phyloP scores from a whole-genome alignment of 2,797 vertebrate genomes.

The Hemitrygon akajei region DNA sequence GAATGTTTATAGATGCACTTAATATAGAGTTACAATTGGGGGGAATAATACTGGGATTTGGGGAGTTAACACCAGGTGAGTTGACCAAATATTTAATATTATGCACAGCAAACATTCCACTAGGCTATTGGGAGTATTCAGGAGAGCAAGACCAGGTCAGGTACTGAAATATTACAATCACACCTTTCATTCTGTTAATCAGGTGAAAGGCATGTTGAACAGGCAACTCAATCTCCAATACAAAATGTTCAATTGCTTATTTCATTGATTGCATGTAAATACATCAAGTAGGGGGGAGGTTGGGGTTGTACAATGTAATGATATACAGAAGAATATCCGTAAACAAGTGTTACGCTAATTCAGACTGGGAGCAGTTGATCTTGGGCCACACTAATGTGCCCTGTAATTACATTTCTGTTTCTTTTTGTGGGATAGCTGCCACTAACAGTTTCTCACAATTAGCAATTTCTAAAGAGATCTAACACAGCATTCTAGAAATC shows the following conservation, averaged over 20 bases:
- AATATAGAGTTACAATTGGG: not conserved
- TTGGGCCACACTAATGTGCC: not conserved
- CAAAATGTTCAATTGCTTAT: not conserved
- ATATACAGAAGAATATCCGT: not conserved
- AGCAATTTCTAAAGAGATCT: constrained; percentile 43
- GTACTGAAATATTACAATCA: not conserved
- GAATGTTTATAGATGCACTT: not conserved
- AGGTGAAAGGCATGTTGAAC: not conserved
- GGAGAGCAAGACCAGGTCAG: not conserved
- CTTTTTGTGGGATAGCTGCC: constrained; percentile 40
- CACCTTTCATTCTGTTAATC: no score
- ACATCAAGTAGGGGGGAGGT: not conserved
- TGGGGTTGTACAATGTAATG: not conserved
- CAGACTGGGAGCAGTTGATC: not conserved
- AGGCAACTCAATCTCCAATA: not conserved
- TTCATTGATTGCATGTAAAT: not conserved
- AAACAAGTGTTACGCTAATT: not conserved
- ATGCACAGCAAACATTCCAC: not conserved
- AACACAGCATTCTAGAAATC: constrained; percentile 32
- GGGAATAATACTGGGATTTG: not conserved
- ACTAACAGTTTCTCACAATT: constrained; percentile 43
- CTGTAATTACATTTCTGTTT: constrained; percentile 27
- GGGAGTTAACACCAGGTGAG: not conserved
- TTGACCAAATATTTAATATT: not conserved
- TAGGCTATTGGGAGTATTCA: not conserved